Percentiles rank a stretch among this genome's conserved stretches.
Evolutionary conservation across 1,140 invertebrate species (phyloP).

Genomic region (Maniola jurtina): DNA sequence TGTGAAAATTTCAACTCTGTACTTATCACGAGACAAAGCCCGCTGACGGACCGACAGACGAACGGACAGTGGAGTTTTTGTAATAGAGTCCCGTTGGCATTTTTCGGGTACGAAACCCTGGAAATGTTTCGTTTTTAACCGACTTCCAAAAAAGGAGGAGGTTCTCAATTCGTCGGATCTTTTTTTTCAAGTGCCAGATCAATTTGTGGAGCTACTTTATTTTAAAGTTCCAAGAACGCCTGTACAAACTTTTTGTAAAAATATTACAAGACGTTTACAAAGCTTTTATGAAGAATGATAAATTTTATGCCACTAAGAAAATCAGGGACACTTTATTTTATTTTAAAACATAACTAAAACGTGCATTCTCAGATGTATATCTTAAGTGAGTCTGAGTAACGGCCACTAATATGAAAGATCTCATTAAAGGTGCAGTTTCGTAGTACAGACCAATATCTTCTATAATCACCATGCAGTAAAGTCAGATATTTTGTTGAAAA

Average conservation of each 20-base stretch:
- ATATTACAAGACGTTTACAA: slow-evolving; percentile 22
- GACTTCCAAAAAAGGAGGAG: no score
- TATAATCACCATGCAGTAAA: not conserved
- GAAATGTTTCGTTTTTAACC: no score
- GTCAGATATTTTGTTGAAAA: no score
- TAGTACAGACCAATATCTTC: not conserved
- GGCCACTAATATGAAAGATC: slow-evolving; percentile 24
- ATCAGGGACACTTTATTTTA: slow-evolving; percentile 29
- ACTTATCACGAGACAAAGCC: no score
- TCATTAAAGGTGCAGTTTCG: slow-evolving; percentile 25
- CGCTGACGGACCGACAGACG: no score
- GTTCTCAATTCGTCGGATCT: not conserved
- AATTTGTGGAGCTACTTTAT: slow-evolving; percentile 2
- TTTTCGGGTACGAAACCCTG: no score
- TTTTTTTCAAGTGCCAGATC: not conserved
- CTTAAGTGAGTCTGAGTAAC: slow-evolving; percentile 29
- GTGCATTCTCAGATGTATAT: slow-evolving; percentile 25
- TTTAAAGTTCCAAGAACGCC: slow-evolving; percentile 5
- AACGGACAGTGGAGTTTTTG: no score
- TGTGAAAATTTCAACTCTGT: no score
- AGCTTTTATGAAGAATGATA: slow-evolving; percentile 21
- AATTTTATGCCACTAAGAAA: slow-evolving; percentile 16
- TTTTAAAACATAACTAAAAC: slow-evolving; percentile 25
- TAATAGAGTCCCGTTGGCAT: no score
- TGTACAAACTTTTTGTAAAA: slow-evolving; percentile 1